Evolutionary conservation across 2,797 vertebrate genomes (phyloP).

Genomic region (Dryobates pubescens): DNA sequence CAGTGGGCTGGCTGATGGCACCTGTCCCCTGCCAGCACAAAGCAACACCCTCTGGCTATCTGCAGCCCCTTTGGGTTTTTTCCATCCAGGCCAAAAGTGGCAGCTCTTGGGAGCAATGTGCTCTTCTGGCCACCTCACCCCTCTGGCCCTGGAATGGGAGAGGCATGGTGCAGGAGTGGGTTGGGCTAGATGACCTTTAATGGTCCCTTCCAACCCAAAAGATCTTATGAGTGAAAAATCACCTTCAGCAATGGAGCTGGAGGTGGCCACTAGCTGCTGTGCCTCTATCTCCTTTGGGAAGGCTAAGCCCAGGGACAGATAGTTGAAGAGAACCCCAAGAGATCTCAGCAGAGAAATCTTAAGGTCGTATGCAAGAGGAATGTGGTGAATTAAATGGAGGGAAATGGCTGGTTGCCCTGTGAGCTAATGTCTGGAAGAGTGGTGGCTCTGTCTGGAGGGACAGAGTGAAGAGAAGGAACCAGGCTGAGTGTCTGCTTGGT

Average conservation of each 20-base stretch:
- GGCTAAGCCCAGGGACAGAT: background rate
- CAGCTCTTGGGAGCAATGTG: background rate
- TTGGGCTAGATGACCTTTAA: background rate
- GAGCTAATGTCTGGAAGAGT: background rate
- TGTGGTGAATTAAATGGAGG: background rate
- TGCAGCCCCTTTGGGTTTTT: too few relatives aligned
- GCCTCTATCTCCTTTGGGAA: background rate
- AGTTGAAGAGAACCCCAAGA: background rate
- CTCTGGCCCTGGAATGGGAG: background rate
- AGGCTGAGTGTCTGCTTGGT: fast-evolving
- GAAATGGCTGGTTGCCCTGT: background rate
- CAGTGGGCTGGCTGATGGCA: background rate
- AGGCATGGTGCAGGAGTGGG: background rate
- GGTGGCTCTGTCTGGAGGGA: background rate
- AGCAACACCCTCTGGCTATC: background rate
- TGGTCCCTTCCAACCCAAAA: background rate
- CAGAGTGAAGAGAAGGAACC: background rate
- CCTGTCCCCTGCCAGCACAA: background rate
- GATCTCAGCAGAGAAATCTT: background rate
- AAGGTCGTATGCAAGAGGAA: background rate
- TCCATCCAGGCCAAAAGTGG: background rate
- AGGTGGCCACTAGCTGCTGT: background rate
- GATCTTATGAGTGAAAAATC: background rate
- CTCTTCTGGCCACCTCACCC: background rate
- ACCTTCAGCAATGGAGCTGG: background rate